Conservation (phyloP, 2,113 vertebrate genomes). For the Hemichromis elongatus region DNA sequence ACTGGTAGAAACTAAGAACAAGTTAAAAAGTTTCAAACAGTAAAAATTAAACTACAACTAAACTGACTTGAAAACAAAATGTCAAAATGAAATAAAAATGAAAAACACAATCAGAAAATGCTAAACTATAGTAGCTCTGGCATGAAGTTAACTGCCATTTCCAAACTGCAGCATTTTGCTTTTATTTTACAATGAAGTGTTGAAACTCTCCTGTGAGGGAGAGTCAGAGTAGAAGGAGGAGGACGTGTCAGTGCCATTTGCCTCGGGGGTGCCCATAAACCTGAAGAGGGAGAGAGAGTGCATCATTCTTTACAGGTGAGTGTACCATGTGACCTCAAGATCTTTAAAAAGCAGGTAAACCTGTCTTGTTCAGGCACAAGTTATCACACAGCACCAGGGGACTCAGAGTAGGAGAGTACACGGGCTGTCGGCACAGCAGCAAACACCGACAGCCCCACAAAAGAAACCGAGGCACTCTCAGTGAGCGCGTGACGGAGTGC, state of each 20-base stretch:
- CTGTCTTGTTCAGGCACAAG: slow-evolving; percentile 59
- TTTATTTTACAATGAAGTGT: slow-evolving; percentile 24
- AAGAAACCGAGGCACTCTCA: neutral
- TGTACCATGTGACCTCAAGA: slow-evolving; percentile 67
- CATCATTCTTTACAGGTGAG: slow-evolving; percentile 65
- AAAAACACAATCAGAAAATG: neutral
- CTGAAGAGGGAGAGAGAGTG: slow-evolving; percentile 56
- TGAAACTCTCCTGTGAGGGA: slow-evolving; percentile 49
- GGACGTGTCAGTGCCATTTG: slow-evolving; percentile 70
- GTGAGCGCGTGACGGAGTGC: neutral
- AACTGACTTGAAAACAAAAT: neutral
- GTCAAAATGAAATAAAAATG: neutral
- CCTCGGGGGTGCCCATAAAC: slow-evolving; percentile 66
- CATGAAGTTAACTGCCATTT: neutral
- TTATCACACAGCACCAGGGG: slow-evolving; percentile 56
- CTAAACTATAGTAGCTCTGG: neutral
- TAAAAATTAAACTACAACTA: neutral
- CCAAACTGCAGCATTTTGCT: slow-evolving; percentile 26
- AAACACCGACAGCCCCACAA: slow-evolving; percentile 51
- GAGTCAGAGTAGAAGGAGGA: slow-evolving; percentile 59
- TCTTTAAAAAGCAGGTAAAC: slow-evolving; percentile 69
- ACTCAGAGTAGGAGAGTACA: slow-evolving; percentile 41
- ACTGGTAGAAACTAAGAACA: neutral
- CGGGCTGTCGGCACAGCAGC: slow-evolving; percentile 52
- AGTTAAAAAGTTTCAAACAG: neutral